Evolutionary conservation across 2,113 vertebrate species (phyloP).

Genomic region (Archocentrus centrarchus): DNA sequence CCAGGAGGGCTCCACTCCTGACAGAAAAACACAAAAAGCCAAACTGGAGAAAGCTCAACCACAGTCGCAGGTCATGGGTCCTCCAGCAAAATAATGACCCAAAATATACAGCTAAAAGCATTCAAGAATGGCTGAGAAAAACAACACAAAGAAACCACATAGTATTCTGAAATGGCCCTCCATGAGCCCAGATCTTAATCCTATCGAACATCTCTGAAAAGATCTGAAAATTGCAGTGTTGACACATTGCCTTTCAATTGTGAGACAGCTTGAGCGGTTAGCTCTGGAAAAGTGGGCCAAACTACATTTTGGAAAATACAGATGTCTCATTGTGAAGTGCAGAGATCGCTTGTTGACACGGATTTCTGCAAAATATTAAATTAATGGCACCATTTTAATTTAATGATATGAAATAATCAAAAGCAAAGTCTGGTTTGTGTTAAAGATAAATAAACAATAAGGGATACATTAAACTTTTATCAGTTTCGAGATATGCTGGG

Average conservation of each 20-base stretch:
- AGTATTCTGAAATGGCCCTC: neutral
- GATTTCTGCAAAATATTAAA: too few species aligned
- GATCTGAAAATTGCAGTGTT: neutral
- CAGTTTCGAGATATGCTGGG: neutral
- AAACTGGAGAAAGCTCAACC: too few species aligned
- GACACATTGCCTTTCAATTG: neutral
- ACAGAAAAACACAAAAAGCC: too few species aligned
- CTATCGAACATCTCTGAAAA: neutral
- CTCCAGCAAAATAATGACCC: too few species aligned
- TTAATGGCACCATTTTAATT: too few species aligned
- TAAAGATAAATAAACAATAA: neutral
- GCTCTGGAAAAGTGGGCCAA: neutral
- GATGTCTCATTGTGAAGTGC: neutral
- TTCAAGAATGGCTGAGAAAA: neutral
- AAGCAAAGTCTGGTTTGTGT: neutral
- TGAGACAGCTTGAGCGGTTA: neutral
- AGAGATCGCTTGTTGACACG: too few species aligned
- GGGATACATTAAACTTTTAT: neutral
- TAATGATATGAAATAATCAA: neutral
- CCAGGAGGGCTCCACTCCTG: too few species aligned
- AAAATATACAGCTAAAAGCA: too few species aligned
- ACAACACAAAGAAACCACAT: too few species aligned
- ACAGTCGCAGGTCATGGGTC: too few species aligned
- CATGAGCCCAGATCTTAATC: neutral
- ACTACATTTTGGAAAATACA: neutral